Conservation (phyloP, 2,113 vertebrate genomes). For the Eulemur rufifrons region DNA sequence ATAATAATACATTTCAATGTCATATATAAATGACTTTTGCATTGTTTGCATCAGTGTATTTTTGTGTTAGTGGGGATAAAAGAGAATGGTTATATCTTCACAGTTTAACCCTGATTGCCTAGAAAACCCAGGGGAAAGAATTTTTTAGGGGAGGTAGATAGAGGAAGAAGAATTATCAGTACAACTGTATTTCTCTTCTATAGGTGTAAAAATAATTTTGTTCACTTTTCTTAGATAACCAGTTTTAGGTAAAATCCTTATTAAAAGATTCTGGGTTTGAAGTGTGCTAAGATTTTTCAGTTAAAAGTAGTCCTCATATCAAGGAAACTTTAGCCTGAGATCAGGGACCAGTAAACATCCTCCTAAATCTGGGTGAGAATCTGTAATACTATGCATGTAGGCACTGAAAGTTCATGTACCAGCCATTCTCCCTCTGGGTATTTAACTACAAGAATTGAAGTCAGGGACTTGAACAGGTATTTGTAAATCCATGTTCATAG, state of each 20-base stretch:
- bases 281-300: not conserved
- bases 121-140: not conserved
- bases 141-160: not conserved
- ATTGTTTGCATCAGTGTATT: not conserved
- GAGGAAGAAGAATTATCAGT: not conserved
- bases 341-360: not conserved
- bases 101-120: not conserved
- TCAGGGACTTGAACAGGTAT: too few relatives aligned
- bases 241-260: slow-evolving; percentile 1
- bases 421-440: too few relatives aligned
- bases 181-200: not conserved
- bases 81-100: not conserved
- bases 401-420: not conserved
- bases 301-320: not conserved
- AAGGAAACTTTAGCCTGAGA: not conserved
- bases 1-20: not conserved
- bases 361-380: not conserved
- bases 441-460: too few relatives aligned
- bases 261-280: not conserved
- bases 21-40: not conserved
- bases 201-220: not conserved
- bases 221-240: not conserved
- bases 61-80: not conserved
- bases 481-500: too few relatives aligned
- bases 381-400: not conserved